These are phyloP conservation scores for Lasioglossum villosulum DNA, from an alignment of 2,888 invertebrate genomes.

Conservation along the genomic window DNA sequence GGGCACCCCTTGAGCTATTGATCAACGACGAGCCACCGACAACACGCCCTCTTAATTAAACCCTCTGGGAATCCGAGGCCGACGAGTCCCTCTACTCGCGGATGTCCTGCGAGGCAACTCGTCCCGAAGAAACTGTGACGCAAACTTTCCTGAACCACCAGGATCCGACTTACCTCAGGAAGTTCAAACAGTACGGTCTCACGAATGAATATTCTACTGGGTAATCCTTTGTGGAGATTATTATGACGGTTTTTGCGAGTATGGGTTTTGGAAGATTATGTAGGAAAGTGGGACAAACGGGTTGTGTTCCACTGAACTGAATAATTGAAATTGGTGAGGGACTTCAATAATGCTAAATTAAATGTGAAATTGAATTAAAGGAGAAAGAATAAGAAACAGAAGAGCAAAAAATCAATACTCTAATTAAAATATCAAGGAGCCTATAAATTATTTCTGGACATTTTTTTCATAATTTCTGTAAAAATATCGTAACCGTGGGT, in stretches of 20 bases:
- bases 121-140: conserved; percentile 33
- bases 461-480: neutral
- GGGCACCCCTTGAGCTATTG: conserved; percentile 75
- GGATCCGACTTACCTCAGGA: neutral
- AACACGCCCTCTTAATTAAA: conserved; percentile 80
- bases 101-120: conserved; percentile 53
- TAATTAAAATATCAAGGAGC: neutral
- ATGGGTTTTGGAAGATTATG: neutral
- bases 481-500: neutral
- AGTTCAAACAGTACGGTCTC: neutral
- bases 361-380: neutral
- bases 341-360: neutral
- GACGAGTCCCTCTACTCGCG: conserved; percentile 46
- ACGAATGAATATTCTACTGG: neutral
- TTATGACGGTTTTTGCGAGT: neutral
- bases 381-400: neutral
- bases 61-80: conserved; percentile 74
- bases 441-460: neutral
- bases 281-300: neutral
- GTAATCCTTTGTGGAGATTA: neutral
- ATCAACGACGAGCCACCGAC: conserved; percentile 75
- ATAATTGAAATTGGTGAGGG: neutral
- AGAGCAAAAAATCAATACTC: neutral
- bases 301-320: neutral
- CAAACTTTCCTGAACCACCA: conserved; percentile 49